Percentiles rank a stretch among this genome's conserved stretches.
Conservation (phyloP, 2,113 vertebrate genomes). For the Electrona antarctica region DNA sequence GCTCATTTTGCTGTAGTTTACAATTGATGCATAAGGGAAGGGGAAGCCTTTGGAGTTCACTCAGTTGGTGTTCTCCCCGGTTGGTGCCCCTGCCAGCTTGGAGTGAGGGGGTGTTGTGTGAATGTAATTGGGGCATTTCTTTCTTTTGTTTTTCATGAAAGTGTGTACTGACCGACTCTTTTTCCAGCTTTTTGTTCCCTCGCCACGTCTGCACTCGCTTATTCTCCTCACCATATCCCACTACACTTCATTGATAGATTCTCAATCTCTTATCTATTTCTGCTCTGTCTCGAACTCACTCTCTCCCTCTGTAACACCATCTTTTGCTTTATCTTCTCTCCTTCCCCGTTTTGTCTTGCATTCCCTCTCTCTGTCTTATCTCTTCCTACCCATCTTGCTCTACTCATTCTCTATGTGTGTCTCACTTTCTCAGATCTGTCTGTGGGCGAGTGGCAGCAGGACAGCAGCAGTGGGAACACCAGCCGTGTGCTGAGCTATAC, state of each 20-base stretch:
- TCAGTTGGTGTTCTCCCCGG: slow-evolving; percentile 35
- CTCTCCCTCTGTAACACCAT: neutral
- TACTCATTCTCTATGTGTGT: neutral
- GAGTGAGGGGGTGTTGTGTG: slow-evolving; percentile 34
- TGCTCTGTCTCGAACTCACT: neutral
- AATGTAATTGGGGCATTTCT: slow-evolving; percentile 56
- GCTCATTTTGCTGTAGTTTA: slow-evolving; percentile 1
- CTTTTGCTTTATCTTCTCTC: neutral
- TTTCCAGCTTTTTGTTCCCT: neutral
- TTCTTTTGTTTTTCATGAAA: slow-evolving; percentile 18
- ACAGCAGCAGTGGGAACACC: slow-evolving; percentile 82
- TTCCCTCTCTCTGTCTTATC: too few relatives aligned
- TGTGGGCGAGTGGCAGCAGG: slow-evolving; percentile 86
- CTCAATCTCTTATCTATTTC: neutral
- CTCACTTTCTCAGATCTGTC: slow-evolving; percentile 76
- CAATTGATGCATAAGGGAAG: slow-evolving; percentile 1
- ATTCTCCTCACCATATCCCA: neutral
- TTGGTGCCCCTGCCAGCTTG: slow-evolving; percentile 34
- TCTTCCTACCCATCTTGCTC: neutral
- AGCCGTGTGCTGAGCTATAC: slow-evolving; percentile 87
- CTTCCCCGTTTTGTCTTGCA: neutral
- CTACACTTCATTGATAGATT: slow-evolving; percentile 11
- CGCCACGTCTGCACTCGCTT: neutral
- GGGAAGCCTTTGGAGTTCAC: neutral
- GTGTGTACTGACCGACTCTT: slow-evolving; percentile 20